These are phyloP conservation scores for Argyresthia goedartella DNA, from an alignment of 2,888 invertebrate genomes.

Conservation along the genomic window DNA sequence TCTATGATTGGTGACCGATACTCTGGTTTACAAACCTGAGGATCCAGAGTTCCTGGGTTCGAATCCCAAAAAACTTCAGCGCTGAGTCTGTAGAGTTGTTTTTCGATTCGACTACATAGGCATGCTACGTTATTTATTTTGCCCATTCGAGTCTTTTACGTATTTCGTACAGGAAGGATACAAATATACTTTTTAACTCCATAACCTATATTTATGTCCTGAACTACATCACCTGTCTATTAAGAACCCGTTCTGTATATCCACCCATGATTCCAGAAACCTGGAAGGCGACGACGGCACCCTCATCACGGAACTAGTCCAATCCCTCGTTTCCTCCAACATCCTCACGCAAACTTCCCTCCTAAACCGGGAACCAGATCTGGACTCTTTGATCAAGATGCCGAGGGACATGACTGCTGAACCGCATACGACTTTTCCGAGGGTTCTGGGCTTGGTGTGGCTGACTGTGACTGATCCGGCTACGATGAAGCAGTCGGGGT, in stretches of 20 bases:
- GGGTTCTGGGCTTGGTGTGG: conserved; percentile 44
- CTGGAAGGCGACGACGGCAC: conserved; percentile 48
- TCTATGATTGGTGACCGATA: no score
- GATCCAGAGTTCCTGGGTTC: no score
- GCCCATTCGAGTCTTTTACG: background rate
- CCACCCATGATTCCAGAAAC: conserved; percentile 23
- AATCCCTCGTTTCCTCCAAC: conserved; percentile 33
- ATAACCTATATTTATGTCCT: no score
- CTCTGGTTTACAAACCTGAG: no score
- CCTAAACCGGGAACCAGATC: conserved; percentile 43
- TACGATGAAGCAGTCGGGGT: conserved; percentile 34
- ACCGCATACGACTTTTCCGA: conserved; percentile 47
- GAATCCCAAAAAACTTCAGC: no score
- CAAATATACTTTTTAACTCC: no score
- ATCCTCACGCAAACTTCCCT: conserved; percentile 41
- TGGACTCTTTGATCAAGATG: conserved; percentile 43
- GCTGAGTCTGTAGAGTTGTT: no score
- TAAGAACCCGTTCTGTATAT: background rate
- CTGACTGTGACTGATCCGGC: conserved; percentile 41
- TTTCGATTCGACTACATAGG: no score
- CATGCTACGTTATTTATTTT: no score
- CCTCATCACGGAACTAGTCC: conserved; percentile 33
- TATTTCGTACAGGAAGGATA: no score
- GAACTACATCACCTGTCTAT: background rate
- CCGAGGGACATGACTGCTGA: conserved; percentile 48